These are phyloP conservation scores for Hydractinia echinata DNA, from an alignment of 30 jellyfish, hydroid and myxozoan species.

Conservation along the genomic window DNA sequence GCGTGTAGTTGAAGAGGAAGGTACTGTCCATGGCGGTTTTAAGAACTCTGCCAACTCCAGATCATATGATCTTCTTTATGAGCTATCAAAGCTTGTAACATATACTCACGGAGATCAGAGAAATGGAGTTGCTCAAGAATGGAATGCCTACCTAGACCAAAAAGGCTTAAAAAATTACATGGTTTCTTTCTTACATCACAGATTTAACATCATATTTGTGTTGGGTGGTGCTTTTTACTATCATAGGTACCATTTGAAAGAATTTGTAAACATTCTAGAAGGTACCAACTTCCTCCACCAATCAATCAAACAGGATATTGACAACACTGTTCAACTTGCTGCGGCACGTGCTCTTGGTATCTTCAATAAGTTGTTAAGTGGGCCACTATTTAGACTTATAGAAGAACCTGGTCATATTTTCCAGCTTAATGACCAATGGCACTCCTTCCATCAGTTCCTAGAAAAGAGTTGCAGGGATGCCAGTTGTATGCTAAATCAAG, in stretches of 20 bases:
- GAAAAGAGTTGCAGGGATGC: too few species aligned
- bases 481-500: too few species aligned
- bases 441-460: too few species aligned
- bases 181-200: slow-evolving; percentile 27
- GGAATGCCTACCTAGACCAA: slow-evolving; percentile 33
- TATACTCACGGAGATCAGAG: slow-evolving; percentile 40
- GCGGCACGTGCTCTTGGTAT: slow-evolving; percentile 41
- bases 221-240: slow-evolving; percentile 36
- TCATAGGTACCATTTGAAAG: slow-evolving; percentile 25
- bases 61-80: too few species aligned
- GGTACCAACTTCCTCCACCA: slow-evolving; percentile 7
- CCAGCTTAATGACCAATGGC: slow-evolving; percentile 6
- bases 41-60: slow-evolving; percentile 17
- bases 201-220: too few species aligned
- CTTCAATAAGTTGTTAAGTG: slow-evolving; percentile 34
- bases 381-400: slow-evolving; percentile 36
- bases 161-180: neutral
- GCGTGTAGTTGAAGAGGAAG: slow-evolving; percentile 13
- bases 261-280: neutral
- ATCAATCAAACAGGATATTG: slow-evolving; percentile 16
- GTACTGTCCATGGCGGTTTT: slow-evolving; percentile 38
- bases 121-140: slow-evolving; percentile 42
- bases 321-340: slow-evolving; percentile 36
- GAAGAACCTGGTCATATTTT: slow-evolving; percentile 47
- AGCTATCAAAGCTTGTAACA: too few species aligned